phyloP scores from a whole-genome alignment of 53 echinoderm and acorn worm genomes.

The Crossaster papposus region DNA sequence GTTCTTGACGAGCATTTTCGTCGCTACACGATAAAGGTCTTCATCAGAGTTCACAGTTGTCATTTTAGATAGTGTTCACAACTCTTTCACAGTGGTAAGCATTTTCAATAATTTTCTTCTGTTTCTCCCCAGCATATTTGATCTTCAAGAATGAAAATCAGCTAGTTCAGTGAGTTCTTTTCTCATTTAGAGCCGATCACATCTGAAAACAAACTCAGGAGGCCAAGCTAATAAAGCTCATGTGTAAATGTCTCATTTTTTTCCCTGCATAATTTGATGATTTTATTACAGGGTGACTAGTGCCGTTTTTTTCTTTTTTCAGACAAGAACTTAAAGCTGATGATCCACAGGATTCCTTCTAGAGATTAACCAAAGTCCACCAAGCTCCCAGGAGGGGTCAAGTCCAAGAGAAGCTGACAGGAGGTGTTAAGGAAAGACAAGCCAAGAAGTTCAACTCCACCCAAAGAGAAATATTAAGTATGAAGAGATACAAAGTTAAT shows the following conservation, averaged over 20 bases:
- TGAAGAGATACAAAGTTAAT: too few relatives aligned
- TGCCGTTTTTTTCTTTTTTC: neutral
- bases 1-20: neutral
- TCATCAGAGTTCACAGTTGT: neutral
- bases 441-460: neutral
- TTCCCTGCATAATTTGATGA: neutral
- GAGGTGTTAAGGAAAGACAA: neutral
- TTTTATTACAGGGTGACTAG: neutral
- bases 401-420: neutral
- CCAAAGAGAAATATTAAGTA: neutral
- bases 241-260: too few relatives aligned
- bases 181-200: too few relatives aligned
- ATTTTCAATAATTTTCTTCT: too few relatives aligned
- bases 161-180: too few relatives aligned
- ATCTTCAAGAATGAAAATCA: too few relatives aligned
- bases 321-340: neutral
- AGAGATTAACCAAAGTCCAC: neutral
- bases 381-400: neutral
- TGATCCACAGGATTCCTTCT: neutral
- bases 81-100: too few relatives aligned
- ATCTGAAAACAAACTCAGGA: neutral
- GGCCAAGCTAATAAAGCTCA: neutral
- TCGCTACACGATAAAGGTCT: neutral
- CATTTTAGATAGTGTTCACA: neutral
- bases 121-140: too few relatives aligned